These are phyloP conservation scores for Aelia acuminata DNA, from an alignment of 2,888 invertebrate species.

Conservation along the genomic window DNA sequence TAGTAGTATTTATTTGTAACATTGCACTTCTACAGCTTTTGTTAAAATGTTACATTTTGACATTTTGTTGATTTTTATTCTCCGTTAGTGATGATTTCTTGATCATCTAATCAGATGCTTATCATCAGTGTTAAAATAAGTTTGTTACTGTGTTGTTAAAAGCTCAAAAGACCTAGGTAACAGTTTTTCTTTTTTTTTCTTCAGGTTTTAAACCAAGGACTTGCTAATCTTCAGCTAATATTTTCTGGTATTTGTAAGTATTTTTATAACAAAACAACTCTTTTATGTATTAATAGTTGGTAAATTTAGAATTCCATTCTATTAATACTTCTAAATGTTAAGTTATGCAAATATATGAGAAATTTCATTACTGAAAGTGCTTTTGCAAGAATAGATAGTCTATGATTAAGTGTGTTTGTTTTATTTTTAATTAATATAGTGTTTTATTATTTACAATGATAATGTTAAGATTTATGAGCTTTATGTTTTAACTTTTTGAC, in stretches of 20 bases:
- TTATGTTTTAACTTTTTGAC: not conserved
- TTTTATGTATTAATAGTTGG: conserved; percentile 20
- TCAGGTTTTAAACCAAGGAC: conserved; percentile 36
- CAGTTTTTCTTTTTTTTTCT: conserved; percentile 18
- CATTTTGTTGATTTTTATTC: not conserved
- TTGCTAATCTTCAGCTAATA: conserved; percentile 38
- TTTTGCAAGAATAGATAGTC: not conserved
- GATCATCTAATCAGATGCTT: not conserved
- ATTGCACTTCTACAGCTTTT: not conserved
- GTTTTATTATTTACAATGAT: not conserved
- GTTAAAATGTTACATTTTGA: not conserved
- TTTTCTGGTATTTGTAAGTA: conserved; percentile 38
- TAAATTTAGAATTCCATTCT: conserved; percentile 3
- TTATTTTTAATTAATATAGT: not conserved
- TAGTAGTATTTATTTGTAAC: not conserved
- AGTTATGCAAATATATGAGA: not conserved
- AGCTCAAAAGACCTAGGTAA: not conserved
- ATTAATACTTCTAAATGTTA: conserved; percentile 1
- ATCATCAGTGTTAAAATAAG: not conserved
- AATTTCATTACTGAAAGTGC: not conserved
- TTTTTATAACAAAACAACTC: conserved; percentile 3
- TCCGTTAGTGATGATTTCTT: not conserved
- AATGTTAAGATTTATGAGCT: not conserved
- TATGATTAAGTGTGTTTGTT: not conserved
- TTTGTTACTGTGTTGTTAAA: not conserved